Conservation (phyloP, 2,113 vertebrate species). For the Regulus satrapa region DNA sequence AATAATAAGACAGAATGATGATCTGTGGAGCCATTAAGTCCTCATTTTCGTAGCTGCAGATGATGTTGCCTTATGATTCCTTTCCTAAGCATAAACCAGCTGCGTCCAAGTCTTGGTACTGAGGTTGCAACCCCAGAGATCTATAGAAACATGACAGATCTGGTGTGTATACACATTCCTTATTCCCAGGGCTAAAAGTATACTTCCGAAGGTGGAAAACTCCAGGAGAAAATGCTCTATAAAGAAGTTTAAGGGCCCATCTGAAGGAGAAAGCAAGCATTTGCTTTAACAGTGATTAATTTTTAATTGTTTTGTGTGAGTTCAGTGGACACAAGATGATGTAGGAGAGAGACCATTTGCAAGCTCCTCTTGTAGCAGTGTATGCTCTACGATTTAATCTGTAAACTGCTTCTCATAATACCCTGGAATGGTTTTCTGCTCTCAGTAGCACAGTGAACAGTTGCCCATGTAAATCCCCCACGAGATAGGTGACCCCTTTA, state of each 20-base stretch:
- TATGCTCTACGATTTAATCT: constrained; percentile 8
- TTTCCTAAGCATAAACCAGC: neutral
- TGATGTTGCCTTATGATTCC: neutral
- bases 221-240: neutral
- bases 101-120: neutral
- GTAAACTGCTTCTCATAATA: constrained; percentile 27
- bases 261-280: neutral
- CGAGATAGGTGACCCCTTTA: neutral
- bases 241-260: neutral
- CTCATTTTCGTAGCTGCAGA: neutral
- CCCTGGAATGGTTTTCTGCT: constrained; percentile 31
- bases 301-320: constrained; percentile 58
- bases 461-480: constrained; percentile 43
- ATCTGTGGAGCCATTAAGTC: neutral
- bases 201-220: neutral
- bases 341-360: constrained; percentile 6
- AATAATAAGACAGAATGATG: neutral
- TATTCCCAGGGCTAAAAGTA: neutral
- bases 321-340: constrained; percentile 21
- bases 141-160: neutral
- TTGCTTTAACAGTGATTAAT: neutral
- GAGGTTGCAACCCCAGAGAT: neutral
- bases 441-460: constrained; percentile 31
- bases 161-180: neutral
- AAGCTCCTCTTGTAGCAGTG: neutral